Evolutionary conservation across 2,888 invertebrate species (phyloP), one percentile per base, ranked within the genome.

Genomic region (Clanis bilineata): DNA sequence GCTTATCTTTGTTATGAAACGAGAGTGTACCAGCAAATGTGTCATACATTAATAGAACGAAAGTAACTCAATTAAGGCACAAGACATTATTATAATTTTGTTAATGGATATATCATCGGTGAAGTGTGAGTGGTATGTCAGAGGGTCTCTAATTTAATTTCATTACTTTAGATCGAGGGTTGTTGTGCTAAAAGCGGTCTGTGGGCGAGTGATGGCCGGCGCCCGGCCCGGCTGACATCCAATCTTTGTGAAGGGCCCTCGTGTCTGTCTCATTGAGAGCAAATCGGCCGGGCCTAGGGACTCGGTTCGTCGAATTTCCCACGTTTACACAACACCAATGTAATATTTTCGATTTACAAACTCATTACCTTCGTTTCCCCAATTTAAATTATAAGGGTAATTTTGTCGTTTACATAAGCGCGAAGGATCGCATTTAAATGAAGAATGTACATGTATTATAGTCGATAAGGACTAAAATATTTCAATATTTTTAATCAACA

Each of bases 171-270:
- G 72, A 66, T 67, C 45, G 66, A 84, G 81, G 73, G 80, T 73
- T 68, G 79, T 80, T 72, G 71, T 73, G 63, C 68, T 72, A 72
- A 73, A 71, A 72, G 70, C 73, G 57, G 57, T 57, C 58, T 71
- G 66, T 70, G 72, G 72, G 70, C 64, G 70, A 67, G 68, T 71
- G 73, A 68, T 51, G 51, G 28, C 51, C 51, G 44, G 22, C 68
- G 66, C 61, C 66, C 73, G 69, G 67, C 74, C 72, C 74, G 69
- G 66, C 72, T 83, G 88, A 85, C 87, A 86, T 83, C 82, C 86
- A 88, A 90, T 90, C 86, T 83, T 74, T 63, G 77, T 77, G 68
- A 73, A 90, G 89, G 70, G 77, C 80, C 74, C 88, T 88, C 75
- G 64, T 76, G 80, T 77, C 78, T 79, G 80, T 79, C 81, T 80